Percentiles rank a stretch among this genome's conserved stretches.
These are phyloP conservation scores for Andrena bicolor DNA, from an alignment of 2,888 invertebrate genomes.

Conservation along the genomic window DNA sequence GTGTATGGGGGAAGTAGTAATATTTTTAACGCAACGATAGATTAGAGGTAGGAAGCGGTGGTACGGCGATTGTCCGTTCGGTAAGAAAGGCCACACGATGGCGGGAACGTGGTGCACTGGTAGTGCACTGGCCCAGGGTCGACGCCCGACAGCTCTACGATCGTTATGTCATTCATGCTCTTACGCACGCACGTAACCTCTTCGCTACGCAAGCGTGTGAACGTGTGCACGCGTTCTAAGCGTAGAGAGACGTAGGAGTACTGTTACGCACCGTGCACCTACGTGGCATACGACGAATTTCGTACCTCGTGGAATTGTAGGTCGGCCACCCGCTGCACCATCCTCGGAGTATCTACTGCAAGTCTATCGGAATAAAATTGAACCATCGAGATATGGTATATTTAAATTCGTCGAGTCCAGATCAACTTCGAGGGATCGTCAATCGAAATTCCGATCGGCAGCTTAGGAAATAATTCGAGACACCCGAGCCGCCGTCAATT, in stretches of 20 bases:
- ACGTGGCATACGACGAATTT: slow-evolving; percentile 57
- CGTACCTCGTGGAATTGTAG: slow-evolving; percentile 44
- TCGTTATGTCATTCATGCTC: slow-evolving; percentile 84
- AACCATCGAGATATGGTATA: too few species aligned
- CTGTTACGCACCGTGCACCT: slow-evolving; percentile 75
- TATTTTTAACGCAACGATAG: slow-evolving; percentile 26
- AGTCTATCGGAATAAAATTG: too few species aligned
- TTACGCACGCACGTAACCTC: slow-evolving; percentile 75
- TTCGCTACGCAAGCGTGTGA: slow-evolving; percentile 66
- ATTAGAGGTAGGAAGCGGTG: slow-evolving; percentile 9
- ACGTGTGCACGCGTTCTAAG: slow-evolving; percentile 64
- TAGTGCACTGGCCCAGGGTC: slow-evolving; percentile 77
- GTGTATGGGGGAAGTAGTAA: neutral
- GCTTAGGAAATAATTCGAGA: too few species aligned
- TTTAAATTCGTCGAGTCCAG: too few species aligned
- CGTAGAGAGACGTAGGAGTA: slow-evolving; percentile 78
- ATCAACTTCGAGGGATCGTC: too few species aligned
- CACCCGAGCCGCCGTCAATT: too few species aligned
- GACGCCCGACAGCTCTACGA: slow-evolving; percentile 78
- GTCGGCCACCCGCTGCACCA: slow-evolving; percentile 21
- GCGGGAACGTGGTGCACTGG: slow-evolving; percentile 48
- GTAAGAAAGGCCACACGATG: slow-evolving; percentile 15
- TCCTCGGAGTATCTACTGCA: neutral
- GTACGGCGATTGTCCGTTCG: slow-evolving; percentile 24
- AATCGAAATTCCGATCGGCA: too few species aligned